Evolutionary conservation across 2,797 vertebrate genomes (phyloP), one percentile per base, ranked within the genome.

Genomic region (Microctenopoma stevenorrisi): DNA sequence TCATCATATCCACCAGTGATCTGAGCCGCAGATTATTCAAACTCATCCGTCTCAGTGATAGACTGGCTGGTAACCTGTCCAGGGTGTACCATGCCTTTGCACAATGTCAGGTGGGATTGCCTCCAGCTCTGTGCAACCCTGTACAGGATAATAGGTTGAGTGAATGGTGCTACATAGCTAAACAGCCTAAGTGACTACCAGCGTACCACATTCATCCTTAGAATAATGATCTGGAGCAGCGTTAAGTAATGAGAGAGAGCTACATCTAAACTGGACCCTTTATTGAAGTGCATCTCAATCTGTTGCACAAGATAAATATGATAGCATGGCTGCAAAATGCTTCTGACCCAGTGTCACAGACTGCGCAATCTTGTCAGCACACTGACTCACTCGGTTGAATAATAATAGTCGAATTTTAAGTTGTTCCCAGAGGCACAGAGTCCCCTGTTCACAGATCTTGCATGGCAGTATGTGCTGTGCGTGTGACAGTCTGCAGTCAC

Each of bases 401-500:
- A 76, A 82, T 64, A 67, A 76, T 33, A 61, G 64, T 4, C 70
- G 72, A 62, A 81, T 82, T 58, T 80, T 30, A 69, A 80, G 30
- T 76, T 76, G 64, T 59, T 80, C 72, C 57, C 72, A 54, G 70
- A 58, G 74, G 38, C 52, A 16, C 53, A 55, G 71, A 58, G 63
- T 63, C 76, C 73, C 47, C 14, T 46, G 26, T 68, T 76, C 58
- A 26, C 28, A 11, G 80, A 68, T 76, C 72, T 67, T 43, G 59
- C 60, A 69, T 79, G 68, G 76, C 71, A 71, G 55, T 40, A 37
- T 42, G 38, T 64, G 76, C 42, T 22, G 67, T n/a, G 67, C 59
- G 67, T 74, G 74, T 35, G 75, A 62, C 64, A 55, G 67, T 80
- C 65, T 74, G 76, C 61, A 78, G 55, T 64, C 82, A 82, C 68